Percentiles rank a stretch among this genome's conserved stretches.
Evolutionary conservation across 2,888 invertebrate species (phyloP).

Genomic region (Drosophila subquinaria): DNA sequence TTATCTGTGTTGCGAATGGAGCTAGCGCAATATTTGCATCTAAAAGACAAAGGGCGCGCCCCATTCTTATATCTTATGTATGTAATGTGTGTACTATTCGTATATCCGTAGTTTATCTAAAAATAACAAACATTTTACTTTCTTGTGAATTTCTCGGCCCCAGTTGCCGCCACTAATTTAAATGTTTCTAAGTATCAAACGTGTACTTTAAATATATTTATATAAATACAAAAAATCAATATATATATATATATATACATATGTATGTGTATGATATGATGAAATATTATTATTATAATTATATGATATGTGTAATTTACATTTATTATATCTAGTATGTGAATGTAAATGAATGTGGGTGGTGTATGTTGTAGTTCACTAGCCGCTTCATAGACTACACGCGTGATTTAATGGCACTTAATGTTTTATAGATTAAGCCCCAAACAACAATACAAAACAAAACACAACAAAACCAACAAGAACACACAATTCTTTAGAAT

Average conservation of each 20-base stretch:
- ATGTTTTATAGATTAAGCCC: slow-evolving; percentile 64
- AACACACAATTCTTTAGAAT: slow-evolving; percentile 62
- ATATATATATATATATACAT: slow-evolving; percentile 23
- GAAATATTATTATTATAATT: slow-evolving; percentile 41
- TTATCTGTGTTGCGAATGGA: slow-evolving; percentile 77
- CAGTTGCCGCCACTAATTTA: slow-evolving; percentile 60
- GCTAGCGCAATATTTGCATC: slow-evolving; percentile 72
- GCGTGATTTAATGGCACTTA: slow-evolving; percentile 79
- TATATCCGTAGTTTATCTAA: slow-evolving; percentile 49
- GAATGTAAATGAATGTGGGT: slow-evolving; percentile 61
- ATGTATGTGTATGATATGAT: slow-evolving; percentile 61
- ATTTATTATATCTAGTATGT: slow-evolving; percentile 45
- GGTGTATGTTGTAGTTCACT: slow-evolving; percentile 58
- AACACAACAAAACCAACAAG: slow-evolving; percentile 14
- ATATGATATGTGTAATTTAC: slow-evolving; percentile 65
- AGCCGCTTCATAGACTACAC: slow-evolving; percentile 77
- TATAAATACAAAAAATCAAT: slow-evolving; percentile 5
- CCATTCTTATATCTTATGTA: slow-evolving; percentile 61
- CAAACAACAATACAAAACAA: slow-evolving; percentile 28
- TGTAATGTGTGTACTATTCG: slow-evolving; percentile 66
- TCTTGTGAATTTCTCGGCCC: slow-evolving; percentile 58
- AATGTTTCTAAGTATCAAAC: slow-evolving; percentile 66
- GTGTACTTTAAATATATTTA: slow-evolving; percentile 67
- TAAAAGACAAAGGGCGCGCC: slow-evolving; percentile 71
- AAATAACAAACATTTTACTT: slow-evolving; percentile 23